A percentile compares a stretch with the other conserved stretches of the same genome.
phyloP scores from a whole-genome alignment of 2,113 vertebrate genomes.

The Numida meleagris region DNA sequence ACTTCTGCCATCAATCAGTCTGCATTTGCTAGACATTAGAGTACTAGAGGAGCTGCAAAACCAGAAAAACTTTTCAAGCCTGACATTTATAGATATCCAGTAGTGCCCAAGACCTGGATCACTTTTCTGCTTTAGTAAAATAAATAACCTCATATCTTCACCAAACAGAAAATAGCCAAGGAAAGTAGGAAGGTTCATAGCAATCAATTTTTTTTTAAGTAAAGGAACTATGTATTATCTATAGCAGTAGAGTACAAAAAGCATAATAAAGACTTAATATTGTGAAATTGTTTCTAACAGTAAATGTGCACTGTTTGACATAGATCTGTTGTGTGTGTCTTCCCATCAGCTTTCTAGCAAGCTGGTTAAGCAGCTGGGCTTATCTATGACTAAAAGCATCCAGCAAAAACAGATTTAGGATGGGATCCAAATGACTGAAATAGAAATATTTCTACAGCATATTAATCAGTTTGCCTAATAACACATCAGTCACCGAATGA shows the following conservation, averaged over 20 bases:
- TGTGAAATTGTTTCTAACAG: background rate
- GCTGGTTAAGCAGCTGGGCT: background rate
- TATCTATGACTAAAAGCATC: background rate
- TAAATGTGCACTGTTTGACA: background rate
- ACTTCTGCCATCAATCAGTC: background rate
- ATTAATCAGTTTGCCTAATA: background rate
- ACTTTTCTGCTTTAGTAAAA: background rate
- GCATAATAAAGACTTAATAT: background rate
- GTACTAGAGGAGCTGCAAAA: background rate
- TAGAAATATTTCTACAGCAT: background rate
- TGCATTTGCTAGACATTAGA: background rate
- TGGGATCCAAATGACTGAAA: background rate
- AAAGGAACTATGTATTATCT: background rate
- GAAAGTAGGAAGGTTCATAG: background rate
- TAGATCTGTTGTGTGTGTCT: background rate
- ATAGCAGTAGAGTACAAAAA: background rate
- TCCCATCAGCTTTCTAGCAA: background rate
- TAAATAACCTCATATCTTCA: background rate
- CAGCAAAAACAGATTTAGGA: background rate
- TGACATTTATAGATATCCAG: background rate
- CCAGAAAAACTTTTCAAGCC: background rate
- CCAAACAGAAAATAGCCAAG: background rate
- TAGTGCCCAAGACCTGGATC: background rate
- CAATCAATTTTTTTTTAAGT: background rate
- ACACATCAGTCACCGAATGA: background rate